Percentiles rank a stretch among this genome's conserved stretches.
phyloP scores from a whole-genome alignment of 2,888 invertebrate species.

The Ischnura elegans region DNA sequence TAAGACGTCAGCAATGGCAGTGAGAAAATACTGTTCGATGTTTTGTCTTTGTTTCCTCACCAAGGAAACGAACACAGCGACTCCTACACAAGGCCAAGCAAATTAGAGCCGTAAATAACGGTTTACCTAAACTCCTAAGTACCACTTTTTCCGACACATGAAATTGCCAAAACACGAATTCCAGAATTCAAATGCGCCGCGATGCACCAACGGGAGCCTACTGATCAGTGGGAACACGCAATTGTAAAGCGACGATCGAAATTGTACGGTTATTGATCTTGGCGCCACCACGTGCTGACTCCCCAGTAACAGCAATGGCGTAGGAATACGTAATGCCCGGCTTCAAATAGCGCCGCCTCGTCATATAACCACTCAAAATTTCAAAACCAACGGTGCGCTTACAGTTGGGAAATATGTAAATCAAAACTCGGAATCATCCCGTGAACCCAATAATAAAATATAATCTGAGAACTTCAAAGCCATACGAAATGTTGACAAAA shows the following conservation, averaged over 20 bases:
- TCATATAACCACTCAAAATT: neutral
- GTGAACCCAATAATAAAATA: too few relatives aligned
- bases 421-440: too few relatives aligned
- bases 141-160: neutral
- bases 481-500: neutral
- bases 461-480: too few relatives aligned
- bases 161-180: too few relatives aligned
- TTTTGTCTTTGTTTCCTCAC: too few relatives aligned
- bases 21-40: too few relatives aligned
- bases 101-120: neutral
- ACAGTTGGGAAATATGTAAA: too few relatives aligned
- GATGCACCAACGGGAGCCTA: neutral
- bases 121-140: neutral
- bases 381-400: neutral
- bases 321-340: constrained; percentile 8
- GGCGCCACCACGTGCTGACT: constrained; percentile 50
- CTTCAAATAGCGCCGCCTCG: neutral
- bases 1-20: too few relatives aligned
- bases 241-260: constrained; percentile 52
- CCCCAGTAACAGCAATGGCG: constrained; percentile 48
- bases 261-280: constrained; percentile 49
- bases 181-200: neutral
- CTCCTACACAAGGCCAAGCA: too few relatives aligned
- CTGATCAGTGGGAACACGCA: constrained; percentile 26
- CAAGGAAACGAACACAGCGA: too few relatives aligned